Conservation (phyloP, 2,888 invertebrate species). For the Mythimna impura region DNA sequence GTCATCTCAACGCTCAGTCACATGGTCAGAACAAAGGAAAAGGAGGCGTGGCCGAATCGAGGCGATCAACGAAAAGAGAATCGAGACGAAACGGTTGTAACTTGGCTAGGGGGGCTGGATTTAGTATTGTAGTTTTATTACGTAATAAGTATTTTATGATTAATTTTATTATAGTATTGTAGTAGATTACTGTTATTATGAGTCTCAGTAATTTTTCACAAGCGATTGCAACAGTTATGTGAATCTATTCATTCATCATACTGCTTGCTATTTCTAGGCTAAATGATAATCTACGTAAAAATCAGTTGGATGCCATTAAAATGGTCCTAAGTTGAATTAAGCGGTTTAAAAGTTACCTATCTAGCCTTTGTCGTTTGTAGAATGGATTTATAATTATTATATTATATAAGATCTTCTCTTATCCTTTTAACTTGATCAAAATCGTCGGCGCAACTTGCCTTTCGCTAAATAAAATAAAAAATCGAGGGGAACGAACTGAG, state of each 20-base stretch:
- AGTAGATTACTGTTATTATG: neutral
- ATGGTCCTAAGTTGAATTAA: neutral
- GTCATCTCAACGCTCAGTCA: too few relatives aligned
- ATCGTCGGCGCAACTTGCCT: too few relatives aligned
- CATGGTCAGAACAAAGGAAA: too few relatives aligned
- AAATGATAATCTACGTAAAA: constrained; percentile 10
- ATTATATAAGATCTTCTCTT: neutral
- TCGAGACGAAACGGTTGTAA: too few relatives aligned
- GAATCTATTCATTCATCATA: constrained; percentile 18
- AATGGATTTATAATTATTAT: neutral
- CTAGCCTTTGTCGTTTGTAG: neutral
- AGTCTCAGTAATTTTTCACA: neutral
- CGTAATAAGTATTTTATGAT: neutral
- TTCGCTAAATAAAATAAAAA: too few relatives aligned
- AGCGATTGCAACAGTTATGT: constrained; percentile 5
- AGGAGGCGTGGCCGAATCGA: too few relatives aligned
- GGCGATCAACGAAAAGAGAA: too few relatives aligned
- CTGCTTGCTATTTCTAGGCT: constrained; percentile 8
- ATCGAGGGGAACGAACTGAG: too few relatives aligned
- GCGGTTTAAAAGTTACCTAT: neutral
- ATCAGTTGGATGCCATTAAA: constrained; percentile 5
- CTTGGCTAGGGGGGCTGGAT: too few relatives aligned
- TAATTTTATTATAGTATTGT: neutral
- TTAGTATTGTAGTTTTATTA: too few relatives aligned
- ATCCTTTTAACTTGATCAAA: too few relatives aligned